Evolutionary conservation across 2,113 vertebrate genomes (phyloP).

Genomic region (Microcebus tavaratra): DNA sequence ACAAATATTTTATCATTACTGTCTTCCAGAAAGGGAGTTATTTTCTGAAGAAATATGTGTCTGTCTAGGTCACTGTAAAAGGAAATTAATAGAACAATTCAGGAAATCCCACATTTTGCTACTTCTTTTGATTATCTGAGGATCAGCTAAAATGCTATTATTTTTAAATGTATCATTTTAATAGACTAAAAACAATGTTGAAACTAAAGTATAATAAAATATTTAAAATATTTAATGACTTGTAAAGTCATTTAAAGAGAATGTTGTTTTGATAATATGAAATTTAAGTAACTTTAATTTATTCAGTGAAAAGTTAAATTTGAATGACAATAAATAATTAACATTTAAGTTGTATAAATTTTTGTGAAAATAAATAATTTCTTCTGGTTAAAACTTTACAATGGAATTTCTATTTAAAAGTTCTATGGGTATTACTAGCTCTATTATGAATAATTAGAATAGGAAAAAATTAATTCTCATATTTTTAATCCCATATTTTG

Average conservation of each 20-base stretch:
- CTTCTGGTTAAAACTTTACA: neutral
- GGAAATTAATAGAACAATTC: constrained; percentile 32
- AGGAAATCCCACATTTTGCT: constrained; percentile 30
- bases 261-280: neutral
- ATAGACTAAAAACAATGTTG: neutral
- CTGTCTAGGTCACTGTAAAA: constrained; percentile 61
- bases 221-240: neutral
- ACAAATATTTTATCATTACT: constrained; percentile 62
- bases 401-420: neutral
- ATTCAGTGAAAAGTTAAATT: neutral
- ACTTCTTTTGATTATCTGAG: constrained; percentile 33
- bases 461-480: neutral
- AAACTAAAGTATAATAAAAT: constrained; percentile 6
- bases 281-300: neutral
- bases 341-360: neutral
- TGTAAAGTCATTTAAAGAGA: neutral
- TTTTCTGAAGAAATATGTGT: constrained; percentile 55
- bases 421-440: neutral
- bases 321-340: neutral
- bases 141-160: neutral
- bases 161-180: constrained; percentile 5
- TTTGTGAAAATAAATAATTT: neutral
- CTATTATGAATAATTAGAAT: neutral
- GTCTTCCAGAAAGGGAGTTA: constrained; percentile 62
- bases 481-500: neutral